These are phyloP conservation scores for Sarcophilus harrisii DNA, from an alignment of 2,797 vertebrate genomes.

Conservation along the genomic window DNA sequence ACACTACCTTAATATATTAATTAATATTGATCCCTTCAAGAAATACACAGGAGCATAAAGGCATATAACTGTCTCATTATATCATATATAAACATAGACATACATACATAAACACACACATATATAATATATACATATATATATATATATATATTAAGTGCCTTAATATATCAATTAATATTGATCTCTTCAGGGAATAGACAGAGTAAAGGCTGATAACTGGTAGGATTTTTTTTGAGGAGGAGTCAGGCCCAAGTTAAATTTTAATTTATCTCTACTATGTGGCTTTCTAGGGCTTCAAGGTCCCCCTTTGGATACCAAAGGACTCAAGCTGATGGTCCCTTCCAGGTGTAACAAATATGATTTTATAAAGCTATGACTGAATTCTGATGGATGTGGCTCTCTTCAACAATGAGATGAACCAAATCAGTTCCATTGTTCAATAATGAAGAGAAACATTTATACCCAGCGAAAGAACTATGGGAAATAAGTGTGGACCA, in stretches of 20 bases:
- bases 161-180: slow-evolving; percentile 10
- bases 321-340: background rate
- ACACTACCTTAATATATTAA: slow-evolving; percentile 10
- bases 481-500: no score
- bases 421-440: no score
- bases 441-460: no score
- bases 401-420: no score
- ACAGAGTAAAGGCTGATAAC: background rate
- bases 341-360: background rate
- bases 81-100: no score
- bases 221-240: background rate
- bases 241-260: background rate
- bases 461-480: no score
- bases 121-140: no score
- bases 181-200: slow-evolving; percentile 38
- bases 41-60: slow-evolving; percentile 27
- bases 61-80: background rate
- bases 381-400: background rate
- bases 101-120: no score
- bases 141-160: background rate
- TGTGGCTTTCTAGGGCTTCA: background rate
- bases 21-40: slow-evolving; percentile 2
- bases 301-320: background rate
- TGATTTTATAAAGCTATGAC: background rate
- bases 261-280: background rate